Evolutionary conservation across 92 coral and sea anemone species (phyloP).

Genomic region (Parazoanthus swiftii): DNA sequence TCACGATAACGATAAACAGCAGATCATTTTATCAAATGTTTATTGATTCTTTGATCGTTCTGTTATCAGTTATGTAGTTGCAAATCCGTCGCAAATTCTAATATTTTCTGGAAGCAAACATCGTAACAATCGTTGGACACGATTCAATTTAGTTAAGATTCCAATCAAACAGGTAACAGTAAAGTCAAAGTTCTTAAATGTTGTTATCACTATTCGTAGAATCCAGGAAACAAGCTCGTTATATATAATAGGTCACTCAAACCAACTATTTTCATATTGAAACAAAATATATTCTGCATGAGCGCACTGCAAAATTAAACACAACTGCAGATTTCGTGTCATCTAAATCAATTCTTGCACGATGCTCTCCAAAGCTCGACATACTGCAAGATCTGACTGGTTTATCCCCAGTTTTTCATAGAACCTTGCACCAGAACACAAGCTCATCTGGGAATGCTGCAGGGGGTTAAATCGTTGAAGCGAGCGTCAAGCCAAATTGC

Average conservation of each 20-base stretch:
- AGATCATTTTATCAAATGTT: not conserved
- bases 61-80: slow-evolving; percentile 7
- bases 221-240: slow-evolving; percentile 23
- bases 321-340: not conserved
- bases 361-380: not conserved
- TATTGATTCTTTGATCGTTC: not conserved
- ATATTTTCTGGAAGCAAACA: not conserved
- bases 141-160: not conserved
- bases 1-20: not conserved
- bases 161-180: not conserved
- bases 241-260: slow-evolving; percentile 25
- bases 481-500: slow-evolving; percentile 36
- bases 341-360: not conserved
- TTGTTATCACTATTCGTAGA: not conserved
- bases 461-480: not conserved
- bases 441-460: slow-evolving; percentile 8
- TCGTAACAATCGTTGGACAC: not conserved
- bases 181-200: not conserved
- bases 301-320: not conserved
- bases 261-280: not conserved
- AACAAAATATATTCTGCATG: slow-evolving; percentile 6
- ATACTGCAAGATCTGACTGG: not conserved
- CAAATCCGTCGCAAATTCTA: slow-evolving; percentile 1
- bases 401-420: not conserved
- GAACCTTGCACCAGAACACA: slow-evolving; percentile 30